A percentile compares a stretch with the other conserved stretches of the same genome.
phyloP scores from a whole-genome alignment of 2,888 invertebrate species.

The Galeopsomyia nigrocyanea region DNA sequence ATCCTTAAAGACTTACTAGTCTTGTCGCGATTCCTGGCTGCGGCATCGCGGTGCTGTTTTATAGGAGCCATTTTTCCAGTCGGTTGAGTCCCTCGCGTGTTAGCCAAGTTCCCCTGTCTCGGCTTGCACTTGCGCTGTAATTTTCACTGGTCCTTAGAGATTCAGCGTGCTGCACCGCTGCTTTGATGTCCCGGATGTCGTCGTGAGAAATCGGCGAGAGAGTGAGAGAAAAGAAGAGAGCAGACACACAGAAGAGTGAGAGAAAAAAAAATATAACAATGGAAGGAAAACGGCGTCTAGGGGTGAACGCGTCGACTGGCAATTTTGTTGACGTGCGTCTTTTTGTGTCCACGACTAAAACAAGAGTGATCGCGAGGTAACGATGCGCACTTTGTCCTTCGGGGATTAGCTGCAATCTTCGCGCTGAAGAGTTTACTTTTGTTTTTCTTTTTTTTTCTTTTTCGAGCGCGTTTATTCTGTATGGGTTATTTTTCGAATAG shows the following conservation, averaged over 20 bases:
- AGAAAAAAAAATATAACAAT: background rate
- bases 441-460: slow-evolving; percentile 13
- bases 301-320: slow-evolving; percentile 20
- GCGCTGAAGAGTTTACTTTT: background rate
- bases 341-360: slow-evolving; percentile 12
- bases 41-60: slow-evolving; percentile 19
- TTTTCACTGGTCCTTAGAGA: too few relatives aligned
- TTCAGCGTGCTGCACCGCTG: too few relatives aligned
- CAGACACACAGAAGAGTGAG: background rate
- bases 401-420: slow-evolving; percentile 13
- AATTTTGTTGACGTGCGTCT: slow-evolving; percentile 36
- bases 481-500: too few relatives aligned
- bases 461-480: background rate
- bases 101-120: slow-evolving; percentile 1
- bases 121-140: background rate
- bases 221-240: background rate
- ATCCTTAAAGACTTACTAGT: slow-evolving; percentile 25
- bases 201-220: background rate
- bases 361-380: slow-evolving; percentile 27
- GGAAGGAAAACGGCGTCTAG: background rate
- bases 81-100: background rate
- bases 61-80: slow-evolving; percentile 36
- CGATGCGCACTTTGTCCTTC: slow-evolving; percentile 22
- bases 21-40: slow-evolving; percentile 24
- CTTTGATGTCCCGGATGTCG: background rate